Conservation (phyloP, 2,888 invertebrate species). For the Leucoptera coffeella region DNA sequence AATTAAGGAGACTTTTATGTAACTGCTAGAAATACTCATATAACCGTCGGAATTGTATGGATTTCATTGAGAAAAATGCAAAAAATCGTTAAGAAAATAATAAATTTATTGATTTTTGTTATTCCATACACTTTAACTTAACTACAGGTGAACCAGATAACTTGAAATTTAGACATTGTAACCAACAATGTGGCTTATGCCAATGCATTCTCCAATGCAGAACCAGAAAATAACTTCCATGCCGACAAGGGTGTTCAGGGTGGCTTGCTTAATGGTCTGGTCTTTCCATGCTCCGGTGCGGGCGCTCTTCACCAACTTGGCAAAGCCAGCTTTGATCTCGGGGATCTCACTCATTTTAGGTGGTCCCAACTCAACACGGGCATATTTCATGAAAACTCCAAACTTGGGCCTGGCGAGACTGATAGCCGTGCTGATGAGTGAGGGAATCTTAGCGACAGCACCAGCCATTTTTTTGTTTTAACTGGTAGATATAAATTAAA, state of each 20-base stretch:
- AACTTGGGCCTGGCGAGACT: constrained; percentile 64
- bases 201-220: constrained; percentile 94
- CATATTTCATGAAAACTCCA: constrained; percentile 76
- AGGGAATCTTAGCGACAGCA: constrained; percentile 20
- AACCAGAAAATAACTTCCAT: constrained; percentile 93
- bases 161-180: constrained; percentile 70
- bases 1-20: too few relatives aligned
- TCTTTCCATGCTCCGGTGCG: constrained; percentile 78
- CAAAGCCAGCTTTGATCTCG: constrained; percentile 71
- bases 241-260: constrained; percentile 84
- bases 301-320: constrained; percentile 63
- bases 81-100: too few relatives aligned
- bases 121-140: too few relatives aligned
- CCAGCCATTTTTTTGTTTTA: constrained; percentile 25
- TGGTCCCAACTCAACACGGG: constrained; percentile 89
- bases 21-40: too few relatives aligned
- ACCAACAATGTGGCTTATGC: constrained; percentile 86
- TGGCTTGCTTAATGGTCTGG: constrained; percentile 78
- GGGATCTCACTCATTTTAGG: constrained; percentile 84
- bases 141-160: too few relatives aligned
- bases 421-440: constrained; percentile 35
- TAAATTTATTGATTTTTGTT: too few relatives aligned
- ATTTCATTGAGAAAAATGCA: too few relatives aligned
- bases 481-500: too few relatives aligned
- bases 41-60: too few relatives aligned